Percentiles rank a stretch among this genome's conserved stretches.
These are phyloP conservation scores for Aromia moschata DNA, from an alignment of 2,888 invertebrate genomes.

Conservation along the genomic window DNA sequence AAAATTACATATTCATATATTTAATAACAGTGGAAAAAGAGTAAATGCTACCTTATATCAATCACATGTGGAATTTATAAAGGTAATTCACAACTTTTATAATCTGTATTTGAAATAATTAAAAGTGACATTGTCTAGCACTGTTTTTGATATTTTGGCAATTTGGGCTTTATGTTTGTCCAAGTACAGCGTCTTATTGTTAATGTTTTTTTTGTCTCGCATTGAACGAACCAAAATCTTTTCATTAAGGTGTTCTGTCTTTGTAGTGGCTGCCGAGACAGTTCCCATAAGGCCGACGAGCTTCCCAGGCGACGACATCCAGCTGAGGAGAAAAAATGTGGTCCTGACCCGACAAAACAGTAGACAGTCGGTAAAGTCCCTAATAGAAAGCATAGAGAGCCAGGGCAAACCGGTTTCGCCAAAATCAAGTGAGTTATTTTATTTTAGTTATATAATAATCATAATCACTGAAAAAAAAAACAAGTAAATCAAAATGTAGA, in stretches of 20 bases:
- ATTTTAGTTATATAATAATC: too few species aligned
- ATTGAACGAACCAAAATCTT: background rate
- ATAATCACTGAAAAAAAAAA: too few species aligned
- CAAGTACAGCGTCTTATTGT: too few species aligned
- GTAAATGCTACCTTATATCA: too few species aligned
- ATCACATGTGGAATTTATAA: background rate
- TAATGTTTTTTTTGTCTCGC: background rate
- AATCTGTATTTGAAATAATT: background rate
- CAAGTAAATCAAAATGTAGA: too few species aligned
- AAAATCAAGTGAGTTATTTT: slow-evolving; percentile 43
- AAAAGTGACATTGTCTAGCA: slow-evolving; percentile 13
- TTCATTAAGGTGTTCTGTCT: slow-evolving; percentile 42
- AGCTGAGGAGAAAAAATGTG: slow-evolving; percentile 67
- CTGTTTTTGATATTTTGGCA: background rate
- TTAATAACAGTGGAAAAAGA: too few species aligned
- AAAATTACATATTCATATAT: too few species aligned
- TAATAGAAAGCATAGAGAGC: slow-evolving; percentile 91
- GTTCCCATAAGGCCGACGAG: slow-evolving; percentile 65
- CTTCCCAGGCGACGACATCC: slow-evolving; percentile 71
- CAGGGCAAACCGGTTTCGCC: slow-evolving; percentile 45
- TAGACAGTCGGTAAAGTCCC: slow-evolving; percentile 85
- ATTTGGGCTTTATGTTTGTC: slow-evolving; percentile 14
- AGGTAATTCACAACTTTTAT: slow-evolving; percentile 15
- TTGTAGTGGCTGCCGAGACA: slow-evolving; percentile 54
- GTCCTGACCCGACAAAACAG: slow-evolving; percentile 74